Base-by-base conservation (phyloP, 2,797 vertebrate species). In the Rhabdomys pumilio region DNA sequence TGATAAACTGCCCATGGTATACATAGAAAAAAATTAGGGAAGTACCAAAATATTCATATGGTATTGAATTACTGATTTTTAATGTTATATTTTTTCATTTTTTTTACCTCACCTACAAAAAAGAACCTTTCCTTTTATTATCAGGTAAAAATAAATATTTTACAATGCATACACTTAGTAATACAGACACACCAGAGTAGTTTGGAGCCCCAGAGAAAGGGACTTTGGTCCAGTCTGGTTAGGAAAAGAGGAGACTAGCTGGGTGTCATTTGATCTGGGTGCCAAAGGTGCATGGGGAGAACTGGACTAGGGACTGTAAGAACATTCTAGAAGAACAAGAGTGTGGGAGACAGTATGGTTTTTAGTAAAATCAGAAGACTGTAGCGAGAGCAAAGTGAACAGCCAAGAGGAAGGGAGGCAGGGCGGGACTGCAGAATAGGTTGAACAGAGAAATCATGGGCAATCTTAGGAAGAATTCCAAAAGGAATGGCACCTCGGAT, bases 91-190 rank as follows among this genome's bases (percentile, higher is more conserved):
- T 80, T 92, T 80, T 91, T 3, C 9, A 1, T 17, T 84, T 79
- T 26, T 84, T 73, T 92, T 17, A 20, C 13, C 10, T 89, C 38
- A 57, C 47, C 31, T 50, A 59, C 9, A 65, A 53, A 13, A 63
- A 81, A 31, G 6, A 92, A 53, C 34, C 67, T 59, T 83, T 17
- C 44, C n/a, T 41, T 91, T 81, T 53, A 53, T 53, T 76, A 91
- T 34, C 34, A 93, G 59, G 57, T 24, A 50, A 85, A 95, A 93
- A 65, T 34, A 61, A 91, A 75, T 65, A 61, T 3, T 65, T 72
- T 8, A 17, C 26, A 82, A 29, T 47, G 19, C 15, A 8, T 2
- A 4, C 22, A 57, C 53, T 31, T 57, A 19, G 20, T 31, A n/a
- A 29, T 53, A 57, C 0, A 44, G 63, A 75, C 55, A 72, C 1